Percentiles rank a stretch among this genome's conserved stretches.
phyloP scores from a whole-genome alignment of 2,113 vertebrate genomes.

The Astur gentilis region DNA sequence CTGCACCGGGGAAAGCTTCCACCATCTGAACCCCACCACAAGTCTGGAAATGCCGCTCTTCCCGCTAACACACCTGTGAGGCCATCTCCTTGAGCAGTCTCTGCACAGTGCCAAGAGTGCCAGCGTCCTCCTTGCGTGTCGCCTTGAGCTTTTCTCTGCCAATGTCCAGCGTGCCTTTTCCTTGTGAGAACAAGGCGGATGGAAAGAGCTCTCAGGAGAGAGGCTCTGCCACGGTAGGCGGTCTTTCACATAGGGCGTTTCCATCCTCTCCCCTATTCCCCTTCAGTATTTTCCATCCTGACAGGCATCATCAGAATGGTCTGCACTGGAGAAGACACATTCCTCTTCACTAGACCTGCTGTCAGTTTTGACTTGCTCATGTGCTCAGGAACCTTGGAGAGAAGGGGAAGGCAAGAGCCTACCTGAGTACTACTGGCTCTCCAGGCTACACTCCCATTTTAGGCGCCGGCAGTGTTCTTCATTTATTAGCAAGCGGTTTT shows the following conservation, averaged over 20 bases:
- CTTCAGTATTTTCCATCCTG: not conserved
- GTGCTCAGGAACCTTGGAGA: not conserved
- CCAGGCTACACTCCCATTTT: not conserved
- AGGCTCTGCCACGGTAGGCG: not conserved
- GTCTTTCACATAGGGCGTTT: not conserved
- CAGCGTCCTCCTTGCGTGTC: not conserved
- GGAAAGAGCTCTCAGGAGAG: not conserved
- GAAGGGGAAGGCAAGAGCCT: not conserved
- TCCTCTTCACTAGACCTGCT: not conserved
- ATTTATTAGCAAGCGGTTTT: not conserved
- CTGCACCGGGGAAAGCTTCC: not conserved
- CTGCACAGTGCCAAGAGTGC: not conserved
- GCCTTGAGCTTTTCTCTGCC: not conserved
- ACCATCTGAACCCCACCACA: rapidly evolving
- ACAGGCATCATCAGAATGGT: not conserved
- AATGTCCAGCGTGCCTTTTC: not conserved
- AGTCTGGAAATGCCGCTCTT: not conserved
- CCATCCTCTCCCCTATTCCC: not conserved
- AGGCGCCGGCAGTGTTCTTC: not conserved
- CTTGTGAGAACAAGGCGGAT: not conserved
- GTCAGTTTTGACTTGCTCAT: not conserved
- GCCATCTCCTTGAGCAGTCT: not conserved
- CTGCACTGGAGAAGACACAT: not conserved
- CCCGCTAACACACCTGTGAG: rapidly evolving
- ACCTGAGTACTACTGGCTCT: not conserved